Percentiles rank a stretch among this genome's conserved stretches.
phyloP scores from a whole-genome alignment of 2,888 invertebrate species.

The Drosophila austrosaltans region DNA sequence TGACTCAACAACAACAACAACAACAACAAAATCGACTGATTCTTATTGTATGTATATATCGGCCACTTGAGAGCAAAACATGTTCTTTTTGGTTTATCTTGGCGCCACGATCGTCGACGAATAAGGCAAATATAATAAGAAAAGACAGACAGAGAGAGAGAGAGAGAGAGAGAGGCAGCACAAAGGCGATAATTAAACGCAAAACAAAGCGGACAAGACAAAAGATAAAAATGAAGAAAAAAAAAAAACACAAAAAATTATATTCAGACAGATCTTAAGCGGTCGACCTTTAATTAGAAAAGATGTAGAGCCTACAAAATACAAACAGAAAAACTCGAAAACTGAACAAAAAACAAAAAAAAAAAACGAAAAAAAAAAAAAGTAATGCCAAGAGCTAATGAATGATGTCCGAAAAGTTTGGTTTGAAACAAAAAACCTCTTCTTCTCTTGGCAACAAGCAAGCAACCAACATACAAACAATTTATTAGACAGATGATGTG shows the following conservation, averaged over 20 bases:
- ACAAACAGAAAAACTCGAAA: neutral
- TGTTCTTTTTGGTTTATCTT: conserved; percentile 75
- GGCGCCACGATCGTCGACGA: conserved; percentile 71
- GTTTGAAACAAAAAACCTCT: conserved; percentile 16
- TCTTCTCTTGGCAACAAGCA: conserved; percentile 44
- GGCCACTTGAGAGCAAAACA: conserved; percentile 72
- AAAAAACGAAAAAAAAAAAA: conserved; percentile 32
- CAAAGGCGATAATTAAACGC: conserved; percentile 76
- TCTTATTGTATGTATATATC: conserved; percentile 56
- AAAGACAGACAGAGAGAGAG: conserved; percentile 30
- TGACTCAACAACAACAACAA: conserved; percentile 68
- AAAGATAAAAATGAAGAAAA: conserved; percentile 28
- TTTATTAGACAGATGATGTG: conserved; percentile 74
- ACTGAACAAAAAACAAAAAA: conserved; percentile 1
- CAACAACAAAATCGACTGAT: conserved; percentile 30
- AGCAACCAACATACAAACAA: conserved; percentile 36
- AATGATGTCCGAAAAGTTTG: conserved; percentile 32
- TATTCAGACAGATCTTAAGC: conserved; percentile 48
- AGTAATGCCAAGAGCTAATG: conserved; percentile 53
- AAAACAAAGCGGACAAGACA: conserved; percentile 70
- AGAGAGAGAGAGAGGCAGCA: conserved; percentile 23
- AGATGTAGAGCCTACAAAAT: conserved; percentile 47
- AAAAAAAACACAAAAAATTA: conserved; percentile 1
- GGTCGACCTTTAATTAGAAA: conserved; percentile 70
- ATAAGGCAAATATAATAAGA: conserved; percentile 40